Base-by-base conservation (phyloP, 2,113 vertebrate genomes). In the Cynocephalus volans region DNA sequence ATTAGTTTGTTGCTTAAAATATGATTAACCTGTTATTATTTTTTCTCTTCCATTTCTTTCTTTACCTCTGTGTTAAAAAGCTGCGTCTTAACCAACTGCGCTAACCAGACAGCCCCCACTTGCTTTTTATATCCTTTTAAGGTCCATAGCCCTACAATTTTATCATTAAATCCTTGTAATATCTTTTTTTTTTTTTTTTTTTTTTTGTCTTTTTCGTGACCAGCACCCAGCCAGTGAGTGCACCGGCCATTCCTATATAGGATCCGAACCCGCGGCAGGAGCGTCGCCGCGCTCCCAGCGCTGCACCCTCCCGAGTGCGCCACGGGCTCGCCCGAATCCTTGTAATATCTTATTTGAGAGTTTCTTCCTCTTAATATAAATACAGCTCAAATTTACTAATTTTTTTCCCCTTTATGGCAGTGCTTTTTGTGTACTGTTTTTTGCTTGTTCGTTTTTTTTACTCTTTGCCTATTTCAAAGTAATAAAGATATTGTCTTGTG, bases 11-110 rank as follows among this genome's bases (percentile, higher is more conserved):
- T 93, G 67, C 10, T 87, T 79, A 56, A 56, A n/a, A 82, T n/a
- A 50, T 52, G 11, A 85, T 75, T 67, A 58, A 72, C 21, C 9
- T 85, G 18, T 70, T 87, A 41, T 85, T 4, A n/a, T 88, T 65
- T 73, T 84, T 93, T 79, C 73, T 87, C 24, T 76, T 89, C 41
- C 36, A 64, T 86, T 75, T 88, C 88, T 80, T 95, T 93, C 60
- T 84, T 92, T 70, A 80, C 24, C 41, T 93, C 64, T 67, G 13
- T 41, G 41, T 41, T 41, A 41, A 3, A 41, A 41, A 41, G 41
- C 41, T 41, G 41, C 41, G 41, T 41, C 41, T 41, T 41, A 41
- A 41, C 41, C 41, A 41, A 41, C 41, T 41, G 41, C 41, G 41
- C 41, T 41, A 41, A 41, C 41, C 41, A 41, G 41, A 41, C 41